Evolutionary conservation across 1,140 invertebrate genomes (phyloP), one percentile per base, ranked within the genome.

Genomic region (Eulimnadia texana): DNA sequence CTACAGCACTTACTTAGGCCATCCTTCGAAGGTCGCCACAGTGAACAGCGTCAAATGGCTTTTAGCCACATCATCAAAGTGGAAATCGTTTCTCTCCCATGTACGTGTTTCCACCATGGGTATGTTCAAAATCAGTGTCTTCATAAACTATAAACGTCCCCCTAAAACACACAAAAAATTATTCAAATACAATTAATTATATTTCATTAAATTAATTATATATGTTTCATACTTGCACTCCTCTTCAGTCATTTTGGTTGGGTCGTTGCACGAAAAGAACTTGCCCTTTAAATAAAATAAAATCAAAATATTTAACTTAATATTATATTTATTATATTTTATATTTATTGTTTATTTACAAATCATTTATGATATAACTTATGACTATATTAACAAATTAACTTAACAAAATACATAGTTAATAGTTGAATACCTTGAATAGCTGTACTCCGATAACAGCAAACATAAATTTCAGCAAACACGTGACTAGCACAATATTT

Each of bases 371-470:
- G 23, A 22, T 42, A 13, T 1, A 3, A 2, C 20, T 23, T 22
- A n/a, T 51, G 24, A 10, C n/a, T 22, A 24, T 55, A 19, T 60
- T 47, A 13, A 1, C 10, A 3, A 29, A 25, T 23, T 20, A 11
- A 23, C 20, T 3, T 20, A 52, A 13, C 50, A 60, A 56, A 52
- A 13, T 24, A 51, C 47, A 1, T 10, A 59, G 55, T 24, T 62
- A 49, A 20, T 57, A 9, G 33, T 6, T 42, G 16, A 56, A n/a
- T 88, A 91, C 92, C 89, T 99, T 98, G 81, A 98, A 99, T 72
- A 99, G 87, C 80, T 99, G 96, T 70, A 99, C 96, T 81, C 97
- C 96, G 80, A 99, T 99, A 72, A 98, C 95, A 72, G 96, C 94
- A 80, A 99, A 99, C 93, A 99, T 98, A 84, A 99, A 99, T 80